Evolutionary conservation across 2,797 vertebrate species (phyloP), one percentile per base, ranked within the genome.

Genomic region (Eulemur coronatus): DNA sequence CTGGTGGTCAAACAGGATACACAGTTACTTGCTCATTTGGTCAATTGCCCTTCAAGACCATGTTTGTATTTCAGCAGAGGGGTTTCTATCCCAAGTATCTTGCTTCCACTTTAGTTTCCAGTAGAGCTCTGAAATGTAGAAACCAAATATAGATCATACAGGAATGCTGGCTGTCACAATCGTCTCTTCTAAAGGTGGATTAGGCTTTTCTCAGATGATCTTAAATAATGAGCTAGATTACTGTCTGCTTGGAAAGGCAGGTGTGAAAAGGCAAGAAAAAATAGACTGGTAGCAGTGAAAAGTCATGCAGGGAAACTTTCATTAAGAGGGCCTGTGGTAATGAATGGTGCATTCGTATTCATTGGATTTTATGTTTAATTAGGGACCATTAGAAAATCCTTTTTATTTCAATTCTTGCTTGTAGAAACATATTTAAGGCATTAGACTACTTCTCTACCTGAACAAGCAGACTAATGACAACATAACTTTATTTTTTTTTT

Each of bases 1-100:
- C 98, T 98, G 98, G 97, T 98, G 98, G 98, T 94, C 26, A 0
- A 8, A 91, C 4, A 15, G 89, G 80, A 63, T 63, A 59, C 18
- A 46, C 59, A 43, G 26, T 90, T 88, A 33, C 28, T 95, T 30
- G 46, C 50, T 96, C 15, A 0, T 94, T 59, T n/a, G 13, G 11
- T 84, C 28, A 20, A 0, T 48, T 38, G 70, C 38, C 63, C 46
- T 67, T 85, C 5, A 28, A 50, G 52, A 78, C 17, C 10, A 0
- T 3, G 20, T 46, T 28, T 41, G 12, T 14, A 7, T 80, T 55
- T 88, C 22, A 52, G 57, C 11, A 28, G 65, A 48, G 76, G 85
- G 14, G 26, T 84, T 95, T 95, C 57, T 63, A 4, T 59, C 46
- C 48, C 48, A 63, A 80, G 52, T 57, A 67, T n/a, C 30, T 90